Conservation (phyloP, 2,113 vertebrate genomes). For the Trematomus loennbergii region DNA sequence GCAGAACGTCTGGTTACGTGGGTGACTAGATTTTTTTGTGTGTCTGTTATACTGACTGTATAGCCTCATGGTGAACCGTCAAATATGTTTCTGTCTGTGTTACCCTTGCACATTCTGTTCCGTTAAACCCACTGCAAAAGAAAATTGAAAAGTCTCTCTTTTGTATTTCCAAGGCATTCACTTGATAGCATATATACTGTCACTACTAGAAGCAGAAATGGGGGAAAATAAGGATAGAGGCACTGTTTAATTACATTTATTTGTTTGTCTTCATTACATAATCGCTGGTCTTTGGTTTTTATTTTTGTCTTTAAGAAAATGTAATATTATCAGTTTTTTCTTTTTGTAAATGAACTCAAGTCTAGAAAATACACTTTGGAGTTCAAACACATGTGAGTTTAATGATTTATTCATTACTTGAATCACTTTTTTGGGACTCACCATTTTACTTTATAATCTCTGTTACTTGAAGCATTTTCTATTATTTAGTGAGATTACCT, state of each 20-base stretch:
- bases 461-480: background rate
- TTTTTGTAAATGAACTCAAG: background rate
- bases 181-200: background rate
- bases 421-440: background rate
- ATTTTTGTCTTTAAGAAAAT: background rate
- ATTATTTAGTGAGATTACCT: background rate
- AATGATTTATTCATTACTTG: background rate
- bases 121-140: background rate
- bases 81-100: conserved; percentile 32
- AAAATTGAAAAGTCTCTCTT: background rate
- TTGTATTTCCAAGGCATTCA: background rate
- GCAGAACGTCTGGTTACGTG: conserved; percentile 67
- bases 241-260: background rate
- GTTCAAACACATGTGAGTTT: background rate
- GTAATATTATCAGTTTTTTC: no score
- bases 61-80: conserved; percentile 27
- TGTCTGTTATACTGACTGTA: conserved; percentile 10
- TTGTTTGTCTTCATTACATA: background rate
- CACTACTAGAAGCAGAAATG: background rate
- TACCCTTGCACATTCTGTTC: conserved; percentile 19
- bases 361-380: background rate
- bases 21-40: conserved; percentile 47
- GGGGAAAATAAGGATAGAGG: background rate
- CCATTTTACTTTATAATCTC: background rate
- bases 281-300: background rate